Percentiles rank a stretch among this genome's conserved stretches.
phyloP scores from a whole-genome alignment of 1,140 invertebrate species.

The Thaumatotibia leucotreta region DNA sequence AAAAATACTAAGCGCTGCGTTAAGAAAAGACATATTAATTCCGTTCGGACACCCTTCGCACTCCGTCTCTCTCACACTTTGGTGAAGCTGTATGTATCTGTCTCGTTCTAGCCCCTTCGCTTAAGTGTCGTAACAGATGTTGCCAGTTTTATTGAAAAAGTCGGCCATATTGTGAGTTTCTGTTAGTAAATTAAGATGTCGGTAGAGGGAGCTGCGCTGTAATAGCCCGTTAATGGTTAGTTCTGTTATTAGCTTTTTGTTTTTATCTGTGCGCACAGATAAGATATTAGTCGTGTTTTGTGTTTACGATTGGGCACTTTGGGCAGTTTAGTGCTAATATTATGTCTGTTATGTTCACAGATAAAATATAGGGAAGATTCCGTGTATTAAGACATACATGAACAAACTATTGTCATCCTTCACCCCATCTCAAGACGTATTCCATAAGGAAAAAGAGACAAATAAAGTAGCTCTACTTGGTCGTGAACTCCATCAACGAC shows the following conservation, averaged over 20 bases:
- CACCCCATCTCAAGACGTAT: too few species aligned
- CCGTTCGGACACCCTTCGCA: slow-evolving; percentile 30
- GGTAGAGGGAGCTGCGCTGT: neutral
- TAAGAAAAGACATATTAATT: slow-evolving; percentile 70
- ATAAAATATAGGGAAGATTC: too few species aligned
- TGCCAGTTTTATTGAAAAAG: slow-evolving; percentile 69
- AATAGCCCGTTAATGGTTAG: neutral
- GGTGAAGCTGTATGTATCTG: slow-evolving; percentile 5
- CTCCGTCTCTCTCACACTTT: slow-evolving; percentile 30
- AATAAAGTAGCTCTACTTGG: too few species aligned
- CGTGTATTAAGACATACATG: too few species aligned
- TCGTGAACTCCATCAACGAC: too few species aligned
- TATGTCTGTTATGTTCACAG: too few species aligned
- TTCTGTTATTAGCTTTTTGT: neutral
- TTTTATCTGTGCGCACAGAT: neutral
- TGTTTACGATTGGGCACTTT: neutral
- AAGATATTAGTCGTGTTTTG: neutral
- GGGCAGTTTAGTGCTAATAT: neutral
- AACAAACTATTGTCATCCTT: too few species aligned
- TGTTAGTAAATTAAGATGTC: slow-evolving; percentile 67
- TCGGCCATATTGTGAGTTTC: slow-evolving; percentile 57
- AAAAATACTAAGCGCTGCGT: slow-evolving; percentile 44
- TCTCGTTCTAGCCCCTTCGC: slow-evolving; percentile 49
- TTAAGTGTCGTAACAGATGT: slow-evolving; percentile 66
- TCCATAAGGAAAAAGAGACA: too few species aligned